Percentiles rank a stretch among this genome's conserved stretches.
Evolutionary conservation across 2,888 invertebrate species (phyloP).

Genomic region (Deilephila porcellus): DNA sequence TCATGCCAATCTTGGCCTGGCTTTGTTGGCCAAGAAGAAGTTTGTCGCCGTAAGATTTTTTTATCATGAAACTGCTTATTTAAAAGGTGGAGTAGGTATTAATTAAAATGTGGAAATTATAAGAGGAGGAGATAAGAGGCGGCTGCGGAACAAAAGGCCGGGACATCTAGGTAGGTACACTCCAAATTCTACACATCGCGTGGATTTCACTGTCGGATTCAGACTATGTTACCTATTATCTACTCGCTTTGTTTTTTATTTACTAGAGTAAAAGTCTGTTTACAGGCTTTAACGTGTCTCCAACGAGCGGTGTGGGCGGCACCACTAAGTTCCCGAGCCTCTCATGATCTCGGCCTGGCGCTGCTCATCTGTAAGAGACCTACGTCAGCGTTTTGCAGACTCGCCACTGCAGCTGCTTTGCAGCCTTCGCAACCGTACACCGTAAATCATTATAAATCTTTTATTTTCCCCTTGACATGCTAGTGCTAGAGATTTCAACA

Average conservation of each 20-base stretch:
- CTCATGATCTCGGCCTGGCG: conserved; percentile 70
- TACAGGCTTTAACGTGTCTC: conserved; percentile 73
- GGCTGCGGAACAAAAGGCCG: too few species aligned
- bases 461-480: too few species aligned
- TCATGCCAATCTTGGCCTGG: conserved; percentile 73
- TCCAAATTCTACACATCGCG: too few species aligned
- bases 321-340: conserved; percentile 71
- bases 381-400: conserved; percentile 73
- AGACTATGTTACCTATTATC: too few species aligned
- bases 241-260: too few species aligned
- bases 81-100: too few species aligned
- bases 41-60: conserved; percentile 68
- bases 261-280: background rate
- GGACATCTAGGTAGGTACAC: too few species aligned
- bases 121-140: too few species aligned
- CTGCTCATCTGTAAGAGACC: conserved; percentile 68
- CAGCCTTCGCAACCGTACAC: conserved; percentile 71
- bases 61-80: too few species aligned
- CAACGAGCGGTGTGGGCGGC: conserved; percentile 72
- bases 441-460: conserved; percentile 43
- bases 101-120: too few species aligned
- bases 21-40: conserved; percentile 75
- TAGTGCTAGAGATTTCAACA: too few species aligned
- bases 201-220: too few species aligned
- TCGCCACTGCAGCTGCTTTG: conserved; percentile 72